Base-by-base conservation (phyloP, 2,113 vertebrate genomes). In the Pithys albifrons region DNA sequence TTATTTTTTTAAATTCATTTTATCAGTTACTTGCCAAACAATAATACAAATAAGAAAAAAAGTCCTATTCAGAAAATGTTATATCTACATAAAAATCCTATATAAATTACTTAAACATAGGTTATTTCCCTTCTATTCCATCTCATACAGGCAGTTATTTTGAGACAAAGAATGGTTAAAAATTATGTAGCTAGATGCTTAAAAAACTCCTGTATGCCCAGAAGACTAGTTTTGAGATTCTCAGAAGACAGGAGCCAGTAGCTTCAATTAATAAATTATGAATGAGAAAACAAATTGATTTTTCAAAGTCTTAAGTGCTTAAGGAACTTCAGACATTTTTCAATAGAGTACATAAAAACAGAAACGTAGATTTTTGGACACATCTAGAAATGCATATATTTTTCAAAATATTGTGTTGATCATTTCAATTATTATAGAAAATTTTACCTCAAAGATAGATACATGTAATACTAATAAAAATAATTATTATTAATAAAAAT, bases 211-310 rank as follows among this genome's bases (percentile, higher is more conserved):
- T 69, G 22, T 14, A 78, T 33, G n/a, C 24, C 22, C 85, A 71
- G 33, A 67, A 67, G 27, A 72, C 5, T 22, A 52, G 28, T 54
- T 80, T 22, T 81, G 33, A 91, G 61, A 81, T 61, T 57, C 66
- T 76, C 45, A 82, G 80, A 85, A 72, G 48, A 72, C 77, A 91
- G 64, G 28, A 95, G n/a, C 13, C 65, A 91, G 78, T 18, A 87
- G 28, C 19, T 79, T 70, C 45, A 82, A 89, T 91, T 94, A 91
- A 74, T 87, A 95, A 92, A 92, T 92, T 95, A 92, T 94, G 48
- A 94, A 74, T 19, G 57, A 91, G 80, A 85, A 94, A 85, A 76
- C 10, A 25, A 89, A 84, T 82, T 69, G 86, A 89, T 95, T 95
- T 95, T 94, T 78, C 27, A 49, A 81, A 87, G 37, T 81, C 66